These are phyloP conservation scores for Pseudopodoces humilis DNA, from an alignment of 2,113 vertebrate genomes.

Conservation along the genomic window DNA sequence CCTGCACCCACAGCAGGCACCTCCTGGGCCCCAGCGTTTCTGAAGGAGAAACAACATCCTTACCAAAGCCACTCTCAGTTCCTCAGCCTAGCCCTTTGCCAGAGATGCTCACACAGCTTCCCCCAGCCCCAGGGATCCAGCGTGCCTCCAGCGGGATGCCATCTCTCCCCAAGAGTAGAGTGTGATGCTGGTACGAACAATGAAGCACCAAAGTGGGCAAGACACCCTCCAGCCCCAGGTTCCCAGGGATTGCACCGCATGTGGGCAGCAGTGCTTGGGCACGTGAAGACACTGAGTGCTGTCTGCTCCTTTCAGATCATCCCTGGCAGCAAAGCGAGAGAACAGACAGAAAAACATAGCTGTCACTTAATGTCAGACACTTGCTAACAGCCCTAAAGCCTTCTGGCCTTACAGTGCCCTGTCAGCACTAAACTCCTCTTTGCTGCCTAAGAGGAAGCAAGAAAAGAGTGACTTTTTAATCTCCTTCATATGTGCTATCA, in stretches of 20 bases:
- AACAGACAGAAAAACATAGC: background rate
- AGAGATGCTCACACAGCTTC: background rate
- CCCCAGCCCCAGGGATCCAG: accelerated
- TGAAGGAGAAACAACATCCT: background rate
- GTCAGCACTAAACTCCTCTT: background rate
- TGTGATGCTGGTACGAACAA: accelerated
- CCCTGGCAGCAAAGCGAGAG: background rate
- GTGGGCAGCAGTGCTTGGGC: accelerated
- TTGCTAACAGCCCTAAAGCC: background rate
- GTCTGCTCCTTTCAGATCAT: background rate
- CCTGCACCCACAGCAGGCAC: background rate
- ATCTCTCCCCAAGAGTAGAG: background rate
- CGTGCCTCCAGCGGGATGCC: accelerated
- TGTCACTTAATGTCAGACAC: background rate
- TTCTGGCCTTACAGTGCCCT: background rate
- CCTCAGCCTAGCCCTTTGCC: background rate
- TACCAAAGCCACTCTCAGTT: accelerated
- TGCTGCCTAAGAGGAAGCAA: background rate
- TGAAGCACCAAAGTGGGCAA: accelerated
- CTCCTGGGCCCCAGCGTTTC: accelerated
- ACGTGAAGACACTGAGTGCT: accelerated
- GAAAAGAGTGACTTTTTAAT: background rate
- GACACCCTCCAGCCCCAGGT: accelerated
- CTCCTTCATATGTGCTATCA: background rate
- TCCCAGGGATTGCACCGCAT: accelerated